Evolutionary conservation across 2,797 vertebrate species (phyloP), one percentile per base, ranked within the genome.

Genomic region (Sebastes alutus): DNA sequence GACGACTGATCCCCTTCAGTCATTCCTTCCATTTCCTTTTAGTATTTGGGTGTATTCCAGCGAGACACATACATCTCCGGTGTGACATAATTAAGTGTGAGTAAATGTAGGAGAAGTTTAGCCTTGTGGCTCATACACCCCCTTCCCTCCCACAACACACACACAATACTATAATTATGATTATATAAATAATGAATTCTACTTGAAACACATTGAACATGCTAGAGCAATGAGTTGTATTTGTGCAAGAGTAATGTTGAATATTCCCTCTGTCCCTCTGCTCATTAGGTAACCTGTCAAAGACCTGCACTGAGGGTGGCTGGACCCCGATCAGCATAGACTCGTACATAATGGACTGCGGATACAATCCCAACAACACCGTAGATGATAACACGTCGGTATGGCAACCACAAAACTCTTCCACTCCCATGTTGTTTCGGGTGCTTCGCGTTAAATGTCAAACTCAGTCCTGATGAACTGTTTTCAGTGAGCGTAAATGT

Each of bases 251-350:
- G 42, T 56, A 7, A 69, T 61, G 32, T 58, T 33, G 6, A 54
- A 16, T 65, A 27, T 68, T n/a, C 52, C 67, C 33, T 55, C 13
- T 78, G 52, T 80, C 49, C 54, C 62, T 87, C 62, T 74, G 52
- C 70, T 81, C 78, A 66, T 81, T 83, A 99, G 98, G 97, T 58
- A 98, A 98, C 2, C 94, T 99, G 89, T 97, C 96, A 71, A 97
- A 96, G 89, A 96, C 91, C 76, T 99, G 98, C 78, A 97, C 96
- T 0, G 91, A 79, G 0, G 82, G 95, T 1, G 98, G 98, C 71
- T 99, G 98, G 98, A 93, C 94, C 0, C 70, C 91, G 0, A 90
- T 97, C 84, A 95, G 95, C 81, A 91, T 96, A 0, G 90, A 89
- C 0, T 93, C 96, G 0, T 96, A 97, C 0, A 2, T 90, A 0